Evolutionary conservation across 2,888 invertebrate species (phyloP), one percentile per base, ranked within the genome.

Genomic region (Vanessa cardui): DNA sequence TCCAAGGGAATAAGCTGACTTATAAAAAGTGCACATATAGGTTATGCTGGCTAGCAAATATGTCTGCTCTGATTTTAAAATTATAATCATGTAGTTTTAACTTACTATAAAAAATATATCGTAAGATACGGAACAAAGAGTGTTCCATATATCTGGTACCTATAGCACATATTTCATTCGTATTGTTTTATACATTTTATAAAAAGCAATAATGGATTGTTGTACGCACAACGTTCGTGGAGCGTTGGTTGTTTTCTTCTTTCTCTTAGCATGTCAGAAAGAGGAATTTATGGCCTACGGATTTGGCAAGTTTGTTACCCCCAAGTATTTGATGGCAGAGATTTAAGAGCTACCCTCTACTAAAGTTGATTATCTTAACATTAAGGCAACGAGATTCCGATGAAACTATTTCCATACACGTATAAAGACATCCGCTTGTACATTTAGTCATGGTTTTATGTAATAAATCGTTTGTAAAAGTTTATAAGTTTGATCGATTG

Each of bases 1-100:
- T 75, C 72, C 72, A 73, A 70, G 72, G 73, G 74, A 76, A 78
- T 77, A 77, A 76, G 76, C 75, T 73, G 74, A 71, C 66, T 67
- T 69, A 66, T 67, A 72, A 62, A 68, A 69, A 71, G 60, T 65
- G 67, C 63, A 54, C 46, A 62, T 62, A 64, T 64, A 54, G 59
- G 65, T 66, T 65, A 59, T 58, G 58, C 58, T 68, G 54, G 66
- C 47, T 52, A 66, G 31, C 63, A 56, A 63, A 56, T 49, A 62
- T 54, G 68, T 72, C 58, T 61, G 50, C 44, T 52, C 52, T 33
- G 16, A 44, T 39, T 50, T 50, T 50, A 26, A 21, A 20, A 20
- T 8, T 45, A 54, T 60, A 46, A 52, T 46, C 45, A 39, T 64
- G 44, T 20, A n/a, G 16, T 45, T 65, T 60, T 46, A 60, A 47